Evolutionary conservation across 2,888 invertebrate species (phyloP), one percentile per base, ranked within the genome.

Genomic region (Torymus tubicola): DNA sequence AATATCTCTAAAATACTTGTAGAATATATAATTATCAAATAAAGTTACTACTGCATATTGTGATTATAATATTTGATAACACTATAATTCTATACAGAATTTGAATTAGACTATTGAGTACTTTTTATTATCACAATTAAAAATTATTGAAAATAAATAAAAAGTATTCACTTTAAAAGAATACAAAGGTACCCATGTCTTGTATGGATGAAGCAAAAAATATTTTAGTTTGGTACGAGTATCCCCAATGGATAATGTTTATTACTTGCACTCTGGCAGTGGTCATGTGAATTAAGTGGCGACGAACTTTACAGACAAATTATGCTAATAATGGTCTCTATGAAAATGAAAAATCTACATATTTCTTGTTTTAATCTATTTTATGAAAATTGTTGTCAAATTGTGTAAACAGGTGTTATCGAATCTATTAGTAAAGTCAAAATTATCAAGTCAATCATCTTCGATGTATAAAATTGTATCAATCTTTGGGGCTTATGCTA

Each of bases 201-300:
- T 12, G 42, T 50, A 65, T 21, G 11, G 11, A 68, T 67, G 31
- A 67, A 21, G 16, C 52, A 21, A 69, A 57, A 64, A 58, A 64
- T 31, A 64, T 13, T 58, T n/a, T 13, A 76, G 11, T 73, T 73
- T 69, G 16, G n/a, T 65, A 53, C 16, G 14, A 77, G 10, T 58
- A 61, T 78, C 12, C 21, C n/a, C 74, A 73, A 65, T 60, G n/a
- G 74, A 78, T 78, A 78, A 65, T 65, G 16, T 65, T 70, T 61
- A 55, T 72, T 76, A 86, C 84, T 82, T 85, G 84, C 82, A 84
- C 85, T 85, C 85, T 87, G 87, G 88, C 88, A 88, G 88, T 88
- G 86, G 82, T 85, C 70, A 81, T 78, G 76, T 80, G 82, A 84
- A 84, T 84, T 85, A 84, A 87, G 84, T 84, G 80, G 42, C 84